Conservation (phyloP, 2,797 vertebrate genomes). For the Chrysolophus pictus region DNA sequence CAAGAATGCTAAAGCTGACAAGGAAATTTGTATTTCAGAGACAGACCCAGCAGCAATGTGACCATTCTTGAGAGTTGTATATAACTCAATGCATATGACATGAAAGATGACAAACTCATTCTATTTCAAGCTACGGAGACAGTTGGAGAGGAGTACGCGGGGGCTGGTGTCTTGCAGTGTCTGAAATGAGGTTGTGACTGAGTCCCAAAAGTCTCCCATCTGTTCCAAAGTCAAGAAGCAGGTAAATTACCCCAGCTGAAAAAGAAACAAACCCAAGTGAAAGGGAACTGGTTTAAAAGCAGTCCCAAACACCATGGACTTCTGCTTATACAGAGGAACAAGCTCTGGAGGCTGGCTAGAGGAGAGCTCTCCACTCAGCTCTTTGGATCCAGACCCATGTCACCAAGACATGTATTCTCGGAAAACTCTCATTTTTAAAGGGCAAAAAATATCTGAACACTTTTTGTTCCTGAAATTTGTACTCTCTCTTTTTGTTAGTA, state of each 20-base stretch:
- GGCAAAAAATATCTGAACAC: conserved; percentile 1
- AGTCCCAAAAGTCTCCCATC: neutral
- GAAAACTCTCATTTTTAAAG: conserved; percentile 20
- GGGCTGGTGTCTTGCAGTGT: neutral
- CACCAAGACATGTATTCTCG: neutral
- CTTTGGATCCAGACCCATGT: neutral
- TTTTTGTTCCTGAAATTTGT: conserved; percentile 56
- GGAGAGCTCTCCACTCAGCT: neutral
- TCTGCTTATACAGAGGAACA: neutral
- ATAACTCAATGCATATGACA: rapidly evolving
- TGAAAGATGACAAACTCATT: rapidly evolving
- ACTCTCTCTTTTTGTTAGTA: neutral
- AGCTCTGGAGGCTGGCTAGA: neutral
- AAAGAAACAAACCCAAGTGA: neutral
- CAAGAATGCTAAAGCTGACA: neutral
- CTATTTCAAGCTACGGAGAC: neutral
- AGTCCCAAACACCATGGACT: neutral
- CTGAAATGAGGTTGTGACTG: rapidly evolving
- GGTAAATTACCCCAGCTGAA: neutral
- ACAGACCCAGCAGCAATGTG: rapidly evolving
- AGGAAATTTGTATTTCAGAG: neutral
- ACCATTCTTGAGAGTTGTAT: neutral
- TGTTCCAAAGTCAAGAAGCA: rapidly evolving
- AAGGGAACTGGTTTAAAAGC: neutral
- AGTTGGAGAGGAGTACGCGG: neutral